Base-by-base conservation (phyloP, 2,888 invertebrate species). In the Acrobasis repandana region DNA sequence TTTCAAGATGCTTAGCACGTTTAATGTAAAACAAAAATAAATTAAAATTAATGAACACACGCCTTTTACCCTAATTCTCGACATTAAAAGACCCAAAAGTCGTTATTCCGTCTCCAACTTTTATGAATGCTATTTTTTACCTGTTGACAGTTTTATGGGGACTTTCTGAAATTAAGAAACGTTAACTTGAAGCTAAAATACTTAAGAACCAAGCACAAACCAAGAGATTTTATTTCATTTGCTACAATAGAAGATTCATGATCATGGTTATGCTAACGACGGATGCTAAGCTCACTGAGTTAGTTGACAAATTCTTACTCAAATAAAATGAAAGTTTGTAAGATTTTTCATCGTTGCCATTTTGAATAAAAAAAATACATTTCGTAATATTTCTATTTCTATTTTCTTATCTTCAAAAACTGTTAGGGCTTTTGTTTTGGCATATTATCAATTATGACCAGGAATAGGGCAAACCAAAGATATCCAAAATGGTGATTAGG, bases 111-210 rank as follows among this genome's bases (percentile, higher is more conserved):
- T 54, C 20, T 54, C 54, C 38, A 20, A 54, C 16, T 54, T 54
- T 54, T 54, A 54, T 54, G 54, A 38, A 43, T n/a, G 54, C 54
- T 43, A 54, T 54, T 54, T 54, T 38, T 54, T 54, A 54, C 54
- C 54, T 54, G 54, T 38, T 54, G 54, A 54, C 54, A 38, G 54
- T 5, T 54, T 54, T 38, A 54, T 54, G 43, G 16, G 15, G 54
- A 11, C 34, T 51, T 18, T 38, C 54, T 36, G 15, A 38, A 36
- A 54, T 54, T 54, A 54, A 54, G 52, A 54, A 54, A 38, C 54
- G 54, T 54, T 20, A 54, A 38, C 54, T 38, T 20, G n/a, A 51
- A 51, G 51, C 15, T 15, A 16, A 15, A 51, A 34, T 9, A 34
- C 34, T 34, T 15, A 34, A 34, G 33, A 16, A 34, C 16, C 15